A percentile compares a stretch with the other conserved stretches of the same genome.
Evolutionary conservation across 2,797 vertebrate species (phyloP).

Genomic region (Phalloptychus januarius): DNA sequence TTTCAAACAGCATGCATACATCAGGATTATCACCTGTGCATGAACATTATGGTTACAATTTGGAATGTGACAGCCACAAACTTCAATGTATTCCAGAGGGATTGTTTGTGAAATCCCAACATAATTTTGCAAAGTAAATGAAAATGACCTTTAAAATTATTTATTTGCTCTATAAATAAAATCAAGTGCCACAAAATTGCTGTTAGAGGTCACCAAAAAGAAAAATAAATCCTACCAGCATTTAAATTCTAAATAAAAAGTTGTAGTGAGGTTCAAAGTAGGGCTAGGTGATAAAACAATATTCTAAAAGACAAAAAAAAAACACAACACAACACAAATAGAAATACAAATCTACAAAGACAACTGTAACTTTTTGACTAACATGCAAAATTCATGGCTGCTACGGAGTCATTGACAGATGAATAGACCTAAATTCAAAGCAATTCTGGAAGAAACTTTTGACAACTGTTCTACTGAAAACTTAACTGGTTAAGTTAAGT

Average conservation of each 20-base stretch:
- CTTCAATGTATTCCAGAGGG: background rate
- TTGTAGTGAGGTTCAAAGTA: background rate
- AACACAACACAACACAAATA: background rate
- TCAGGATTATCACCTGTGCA: background rate
- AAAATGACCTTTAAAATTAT: background rate
- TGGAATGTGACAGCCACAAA: background rate
- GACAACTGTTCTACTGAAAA: background rate
- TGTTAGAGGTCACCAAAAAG: background rate
- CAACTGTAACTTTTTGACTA: background rate
- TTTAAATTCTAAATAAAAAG: background rate
- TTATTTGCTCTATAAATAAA: background rate
- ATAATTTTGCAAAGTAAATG: background rate
- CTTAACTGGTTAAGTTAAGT: background rate
- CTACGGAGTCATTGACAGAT: background rate
- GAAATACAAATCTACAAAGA: background rate
- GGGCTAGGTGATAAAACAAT: background rate
- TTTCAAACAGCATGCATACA: background rate
- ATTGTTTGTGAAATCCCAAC: background rate
- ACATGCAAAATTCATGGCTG: background rate
- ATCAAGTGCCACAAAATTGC: background rate
- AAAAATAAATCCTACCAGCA: background rate
- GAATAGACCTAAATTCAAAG: background rate
- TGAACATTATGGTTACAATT: background rate
- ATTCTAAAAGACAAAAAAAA: background rate
- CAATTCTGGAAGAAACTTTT: background rate